phyloP scores from a whole-genome alignment of 2,797 vertebrate genomes.

The Gobionotothen gibberifrons region DNA sequence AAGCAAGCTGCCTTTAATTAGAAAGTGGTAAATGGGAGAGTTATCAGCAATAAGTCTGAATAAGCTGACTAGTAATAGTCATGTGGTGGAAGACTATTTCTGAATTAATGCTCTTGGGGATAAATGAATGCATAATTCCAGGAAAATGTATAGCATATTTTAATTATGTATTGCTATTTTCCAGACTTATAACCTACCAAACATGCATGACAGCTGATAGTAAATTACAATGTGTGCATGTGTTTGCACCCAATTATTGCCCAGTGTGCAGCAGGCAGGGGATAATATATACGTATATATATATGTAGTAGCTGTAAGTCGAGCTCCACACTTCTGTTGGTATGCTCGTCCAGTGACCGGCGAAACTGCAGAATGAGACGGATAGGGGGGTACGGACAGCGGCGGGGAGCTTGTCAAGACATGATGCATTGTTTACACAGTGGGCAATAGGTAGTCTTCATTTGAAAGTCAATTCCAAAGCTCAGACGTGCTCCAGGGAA shows the following conservation, averaged over 20 bases:
- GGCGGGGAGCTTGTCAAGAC: conserved; percentile 69
- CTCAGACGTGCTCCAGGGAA: conserved; percentile 69
- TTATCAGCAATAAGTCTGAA: conserved; percentile 54
- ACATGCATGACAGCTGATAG: conserved; percentile 35
- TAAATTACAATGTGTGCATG: conserved; percentile 33
- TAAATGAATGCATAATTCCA: conserved; percentile 32
- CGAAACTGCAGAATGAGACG: conserved; percentile 58
- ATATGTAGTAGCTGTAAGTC: neutral
- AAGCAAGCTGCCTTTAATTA: conserved; percentile 52
- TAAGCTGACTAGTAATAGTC: conserved; percentile 27
- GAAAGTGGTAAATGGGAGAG: conserved; percentile 52
- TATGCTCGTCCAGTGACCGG: conserved; percentile 27
- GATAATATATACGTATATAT: neutral
- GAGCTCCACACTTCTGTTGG: conserved; percentile 32
- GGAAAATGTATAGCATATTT: conserved; percentile 42
- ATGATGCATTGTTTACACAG: conserved; percentile 77
- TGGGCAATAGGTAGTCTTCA: conserved; percentile 76
- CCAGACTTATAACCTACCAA: conserved; percentile 38
- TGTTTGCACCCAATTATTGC: conserved; percentile 10
- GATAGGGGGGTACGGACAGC: conserved; percentile 24
- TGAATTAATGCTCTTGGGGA: conserved; percentile 23
- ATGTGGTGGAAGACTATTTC: conserved; percentile 12
- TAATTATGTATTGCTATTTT: conserved; percentile 54
- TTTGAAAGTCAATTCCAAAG: conserved; percentile 84
- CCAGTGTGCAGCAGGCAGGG: neutral